A percentile compares a stretch with the other conserved stretches of the same genome.
Conservation (phyloP, 2,888 invertebrate genomes). For the Sinopyrophorus schimmeli region DNA sequence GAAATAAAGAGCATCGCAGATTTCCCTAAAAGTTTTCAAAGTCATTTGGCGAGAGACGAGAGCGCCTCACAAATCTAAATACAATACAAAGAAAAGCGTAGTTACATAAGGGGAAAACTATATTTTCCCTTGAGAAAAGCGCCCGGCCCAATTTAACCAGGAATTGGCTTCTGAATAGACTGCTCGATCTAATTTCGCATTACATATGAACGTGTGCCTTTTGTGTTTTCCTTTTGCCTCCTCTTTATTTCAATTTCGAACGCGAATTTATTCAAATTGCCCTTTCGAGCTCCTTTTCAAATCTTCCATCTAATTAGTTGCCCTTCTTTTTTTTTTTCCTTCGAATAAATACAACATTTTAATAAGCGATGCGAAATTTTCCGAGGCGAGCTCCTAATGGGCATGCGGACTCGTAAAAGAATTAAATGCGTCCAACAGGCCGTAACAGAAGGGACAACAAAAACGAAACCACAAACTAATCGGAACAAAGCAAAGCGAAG, state of each 20-base stretch:
- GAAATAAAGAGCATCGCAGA: too few species aligned
- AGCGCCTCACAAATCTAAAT: slow-evolving; percentile 10
- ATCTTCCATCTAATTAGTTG: too few species aligned
- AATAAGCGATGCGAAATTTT: too few species aligned
- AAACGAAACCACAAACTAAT: slow-evolving; percentile 26
- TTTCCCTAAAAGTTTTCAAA: too few species aligned
- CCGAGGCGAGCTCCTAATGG: too few species aligned
- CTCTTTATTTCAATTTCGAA: slow-evolving; percentile 24
- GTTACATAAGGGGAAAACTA: slow-evolving; percentile 19
- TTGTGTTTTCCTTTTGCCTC: slow-evolving; percentile 27
- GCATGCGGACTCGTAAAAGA: too few species aligned
- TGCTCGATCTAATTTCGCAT: slow-evolving; percentile 30
- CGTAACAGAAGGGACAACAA: slow-evolving; percentile 5
- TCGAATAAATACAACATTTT: too few species aligned
- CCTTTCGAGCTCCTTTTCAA: too few species aligned
- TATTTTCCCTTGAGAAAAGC: slow-evolving; percentile 23
- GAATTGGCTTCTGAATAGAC: slow-evolving; percentile 32
- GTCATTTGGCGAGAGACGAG: too few species aligned
- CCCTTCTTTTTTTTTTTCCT: too few species aligned
- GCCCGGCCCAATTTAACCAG: slow-evolving; percentile 30
- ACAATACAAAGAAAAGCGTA: slow-evolving; percentile 24
- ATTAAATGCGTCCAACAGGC: neutral
- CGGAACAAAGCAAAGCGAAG: slow-evolving; percentile 26
- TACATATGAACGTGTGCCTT: slow-evolving; percentile 29
- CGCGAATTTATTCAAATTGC: too few species aligned